Evolutionary conservation across 2,797 vertebrate species (phyloP), one percentile per base, ranked within the genome.

Genomic region (Knipowitschia caucasica): DNA sequence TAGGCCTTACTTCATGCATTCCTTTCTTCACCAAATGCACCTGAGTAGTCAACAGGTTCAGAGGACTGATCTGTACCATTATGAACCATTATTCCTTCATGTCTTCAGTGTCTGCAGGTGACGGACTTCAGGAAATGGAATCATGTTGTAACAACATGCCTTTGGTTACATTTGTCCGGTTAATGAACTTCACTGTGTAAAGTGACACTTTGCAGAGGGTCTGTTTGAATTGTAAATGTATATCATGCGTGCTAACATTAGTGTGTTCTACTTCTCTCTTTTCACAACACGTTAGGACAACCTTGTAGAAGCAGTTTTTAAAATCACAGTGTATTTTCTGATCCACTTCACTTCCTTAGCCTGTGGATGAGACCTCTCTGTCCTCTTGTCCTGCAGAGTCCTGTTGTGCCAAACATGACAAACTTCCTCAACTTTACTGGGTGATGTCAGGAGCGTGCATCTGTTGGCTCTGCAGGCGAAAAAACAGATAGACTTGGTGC

Each of bases 261-360:
- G 56, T 70, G 67, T 71, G 72, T 81, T 69, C 77, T 81, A 75
- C 67, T 60, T 80, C 65, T 44, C 73, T 81, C 77, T 84, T 77
- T 84, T 86, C 77, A 81, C 67, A 81, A 72, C 45, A 67, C 55
- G 83, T 85, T 82, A 83, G 59, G 50, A 75, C 62, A 78, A 73
- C 72, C 63, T 74, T 55, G 64, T 53, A 62, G 61, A 76, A 67
- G 73, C 53, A 60, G 70, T 79, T 73, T 63, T 62, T 47, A 59
- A 73, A 71, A 83, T 89, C 80, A 73, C 71, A 54, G 53, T 25
- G 54, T 60, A 74, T 88, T 88, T 87, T 84, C 78, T 86, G 73
- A 78, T 26, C 59, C 67, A 86, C 75, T 82, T 66, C 78, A 80
- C 82, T 79, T 75, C 67, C 62, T 73, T 79, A 66, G 67, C 78